Evolutionary conservation across 2,888 invertebrate species (phyloP).

Genomic region (Platycnemis pennipes): DNA sequence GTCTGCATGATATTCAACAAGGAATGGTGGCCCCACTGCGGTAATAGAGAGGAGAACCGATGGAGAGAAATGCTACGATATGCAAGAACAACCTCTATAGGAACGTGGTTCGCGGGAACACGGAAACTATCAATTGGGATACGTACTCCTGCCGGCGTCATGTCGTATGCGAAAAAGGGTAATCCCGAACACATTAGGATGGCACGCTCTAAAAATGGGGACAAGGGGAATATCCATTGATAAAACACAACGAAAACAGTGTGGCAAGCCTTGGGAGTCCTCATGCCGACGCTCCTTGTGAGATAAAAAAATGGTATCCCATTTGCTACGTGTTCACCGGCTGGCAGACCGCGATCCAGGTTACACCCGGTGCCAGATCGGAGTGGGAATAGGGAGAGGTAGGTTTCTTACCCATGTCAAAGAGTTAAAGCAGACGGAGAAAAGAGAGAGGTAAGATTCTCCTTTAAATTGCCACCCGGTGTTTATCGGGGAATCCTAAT

Average conservation of each 20-base stretch:
- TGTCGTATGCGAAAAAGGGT: neutral
- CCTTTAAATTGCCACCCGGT: slow-evolving; percentile 21
- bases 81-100: neutral
- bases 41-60: neutral
- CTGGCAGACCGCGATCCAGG: neutral
- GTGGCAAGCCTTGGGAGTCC: neutral
- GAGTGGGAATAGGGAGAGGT: neutral
- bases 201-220: neutral
- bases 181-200: neutral
- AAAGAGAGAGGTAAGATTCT: neutral
- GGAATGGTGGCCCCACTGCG: neutral
- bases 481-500: neutral
- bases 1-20: neutral
- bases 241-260: neutral
- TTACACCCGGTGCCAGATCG: neutral
- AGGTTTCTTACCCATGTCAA: too few relatives aligned
- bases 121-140: neutral
- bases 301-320: neutral
- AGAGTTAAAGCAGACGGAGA: neutral
- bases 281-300: neutral
- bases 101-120: neutral
- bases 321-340: slow-evolving; percentile 18
- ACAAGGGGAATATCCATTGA: neutral
- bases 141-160: neutral
- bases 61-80: neutral